phyloP scores from a whole-genome alignment of 2,888 invertebrate species.

The Oconnorella tubifera region DNA sequence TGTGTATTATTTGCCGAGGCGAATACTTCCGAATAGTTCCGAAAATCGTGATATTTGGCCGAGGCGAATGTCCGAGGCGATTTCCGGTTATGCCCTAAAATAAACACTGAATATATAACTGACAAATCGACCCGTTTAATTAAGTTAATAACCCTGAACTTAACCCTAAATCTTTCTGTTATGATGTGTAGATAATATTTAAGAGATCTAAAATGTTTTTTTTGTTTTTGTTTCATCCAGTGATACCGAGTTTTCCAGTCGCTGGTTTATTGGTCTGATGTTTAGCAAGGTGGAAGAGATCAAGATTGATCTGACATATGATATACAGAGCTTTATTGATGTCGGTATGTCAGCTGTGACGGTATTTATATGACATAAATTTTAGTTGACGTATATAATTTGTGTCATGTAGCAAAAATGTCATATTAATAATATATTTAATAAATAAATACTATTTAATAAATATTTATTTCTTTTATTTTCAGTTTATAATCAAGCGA shows the following conservation, averaged over 20 bases:
- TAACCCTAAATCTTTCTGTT: not conserved
- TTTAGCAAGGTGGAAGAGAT: slow-evolving; percentile 81
- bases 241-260: slow-evolving; percentile 61
- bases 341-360: slow-evolving; percentile 70
- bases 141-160: no score
- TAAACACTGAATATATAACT: no score
- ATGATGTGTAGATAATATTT: not conserved
- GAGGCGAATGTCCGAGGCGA: slow-evolving; percentile 1
- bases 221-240: not conserved
- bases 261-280: slow-evolving; percentile 97
- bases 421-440: no score
- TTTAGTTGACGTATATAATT: no score
- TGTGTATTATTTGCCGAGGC: slow-evolving; percentile 1
- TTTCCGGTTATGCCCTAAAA: slow-evolving; percentile 2
- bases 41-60: not conserved
- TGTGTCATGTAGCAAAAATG: no score
- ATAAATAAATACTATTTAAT: no score
- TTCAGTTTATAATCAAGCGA: slow-evolving; percentile 14
- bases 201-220: not conserved
- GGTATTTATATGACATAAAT: no score
- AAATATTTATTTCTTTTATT: not conserved
- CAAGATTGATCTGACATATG: slow-evolving; percentile 87
- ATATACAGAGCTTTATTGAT: slow-evolving; percentile 85
- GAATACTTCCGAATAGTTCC: not conserved
- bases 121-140: no score